Conservation (phyloP, 2,797 vertebrate species). For the Poecilia gillii region DNA sequence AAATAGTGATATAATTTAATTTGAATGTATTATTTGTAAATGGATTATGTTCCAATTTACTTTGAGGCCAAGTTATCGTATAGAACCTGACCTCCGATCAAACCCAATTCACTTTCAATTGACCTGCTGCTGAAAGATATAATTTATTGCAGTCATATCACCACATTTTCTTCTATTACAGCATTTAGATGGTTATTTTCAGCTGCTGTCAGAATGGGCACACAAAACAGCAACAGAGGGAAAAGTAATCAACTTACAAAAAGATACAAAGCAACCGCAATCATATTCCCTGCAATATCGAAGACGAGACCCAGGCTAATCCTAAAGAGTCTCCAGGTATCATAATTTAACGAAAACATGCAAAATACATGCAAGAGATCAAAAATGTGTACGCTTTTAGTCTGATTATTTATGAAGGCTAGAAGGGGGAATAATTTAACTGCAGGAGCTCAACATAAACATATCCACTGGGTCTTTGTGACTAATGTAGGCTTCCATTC, state of each 20-base stretch:
- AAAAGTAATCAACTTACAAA: not conserved
- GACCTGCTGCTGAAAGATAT: not conserved
- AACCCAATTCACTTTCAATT: not conserved
- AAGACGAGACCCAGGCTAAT: not conserved
- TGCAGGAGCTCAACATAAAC: not conserved
- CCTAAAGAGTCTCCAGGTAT: not conserved
- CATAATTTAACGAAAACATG: not conserved
- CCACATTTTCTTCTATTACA: not conserved
- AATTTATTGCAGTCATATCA: not conserved
- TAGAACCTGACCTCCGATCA: not conserved
- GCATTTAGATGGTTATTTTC: not conserved
- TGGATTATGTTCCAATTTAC: not conserved
- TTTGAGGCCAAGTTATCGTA: not conserved
- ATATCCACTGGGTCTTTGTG: constrained; percentile 6
- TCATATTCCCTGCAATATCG: not conserved
- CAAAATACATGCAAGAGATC: not conserved
- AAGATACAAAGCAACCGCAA: not conserved
- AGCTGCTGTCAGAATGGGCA: not conserved
- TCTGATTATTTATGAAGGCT: not conserved
- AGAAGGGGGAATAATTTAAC: not conserved
- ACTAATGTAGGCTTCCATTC: constrained; percentile 22
- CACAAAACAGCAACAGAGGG: not conserved
- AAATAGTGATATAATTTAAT: not conserved
- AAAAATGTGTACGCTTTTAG: not conserved
- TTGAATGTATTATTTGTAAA: not conserved